These are phyloP conservation scores for Puma concolor DNA, from an alignment of 2,113 vertebrate species.

Conservation along the genomic window DNA sequence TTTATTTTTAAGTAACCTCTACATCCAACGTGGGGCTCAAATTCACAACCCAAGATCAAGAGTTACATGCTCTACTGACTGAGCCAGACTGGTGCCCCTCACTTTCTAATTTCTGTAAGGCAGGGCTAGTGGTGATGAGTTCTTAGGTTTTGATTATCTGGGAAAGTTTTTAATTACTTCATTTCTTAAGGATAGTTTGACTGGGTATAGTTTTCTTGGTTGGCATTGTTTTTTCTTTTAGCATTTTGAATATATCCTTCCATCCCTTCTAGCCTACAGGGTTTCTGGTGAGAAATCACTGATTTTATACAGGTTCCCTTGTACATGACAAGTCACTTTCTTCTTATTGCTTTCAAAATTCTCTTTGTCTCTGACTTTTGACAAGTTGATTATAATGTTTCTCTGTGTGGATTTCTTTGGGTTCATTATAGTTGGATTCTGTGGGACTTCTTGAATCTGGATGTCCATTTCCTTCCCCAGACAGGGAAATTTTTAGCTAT, in stretches of 20 bases:
- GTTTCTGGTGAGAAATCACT: not conserved
- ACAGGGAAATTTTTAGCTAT: not conserved
- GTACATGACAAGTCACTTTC: not conserved
- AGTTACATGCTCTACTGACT: not conserved
- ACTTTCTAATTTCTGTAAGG: not conserved
- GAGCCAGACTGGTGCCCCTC: not conserved
- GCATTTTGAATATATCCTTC: not conserved
- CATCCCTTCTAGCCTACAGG: not conserved
- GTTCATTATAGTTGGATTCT: not conserved
- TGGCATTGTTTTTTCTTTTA: not conserved
- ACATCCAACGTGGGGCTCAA: not conserved
- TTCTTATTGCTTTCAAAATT: not conserved
- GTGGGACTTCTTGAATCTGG: not conserved
- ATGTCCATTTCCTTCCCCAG: not conserved
- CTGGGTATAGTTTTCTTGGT: not conserved
- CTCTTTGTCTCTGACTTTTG: not conserved
- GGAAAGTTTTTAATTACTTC: not conserved
- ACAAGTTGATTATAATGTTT: not conserved
- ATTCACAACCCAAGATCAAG: not conserved
- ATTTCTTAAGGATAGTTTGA: not conserved
- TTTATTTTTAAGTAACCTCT: not conserved
- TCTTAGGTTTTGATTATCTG: not conserved
- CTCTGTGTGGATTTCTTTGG: not conserved
- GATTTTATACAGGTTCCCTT: not conserved
- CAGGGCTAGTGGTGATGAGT: not conserved